Base-by-base conservation (phyloP, 2,888 invertebrate species). In the Drosophila imparisetae region DNA sequence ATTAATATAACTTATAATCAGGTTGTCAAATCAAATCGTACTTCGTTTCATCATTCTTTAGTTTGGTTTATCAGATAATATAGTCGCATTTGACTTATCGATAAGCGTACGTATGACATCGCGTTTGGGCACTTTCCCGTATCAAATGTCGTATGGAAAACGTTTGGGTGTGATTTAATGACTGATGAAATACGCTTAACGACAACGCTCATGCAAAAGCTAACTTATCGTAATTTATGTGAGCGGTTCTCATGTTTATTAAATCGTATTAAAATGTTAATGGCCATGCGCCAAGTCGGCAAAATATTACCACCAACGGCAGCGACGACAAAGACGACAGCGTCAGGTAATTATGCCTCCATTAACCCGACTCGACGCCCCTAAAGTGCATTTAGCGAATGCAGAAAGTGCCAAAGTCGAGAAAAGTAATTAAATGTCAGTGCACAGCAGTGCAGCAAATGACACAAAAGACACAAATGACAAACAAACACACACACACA, bases 211-310 rank as follows among this genome's bases (percentile, higher is more conserved):
- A 86, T 88, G 88, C 86, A 86, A 61, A 60, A 11, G 61, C 45
- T 36, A 66, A 72, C 67, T 74, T 73, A 67, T 71, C 57, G 78
- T 82, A 80, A 89, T 89, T 86, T 88, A 85, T 85, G 78, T 74
- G 70, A 36, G 68, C 52, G 32, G 48, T 69, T 81, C 81, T 83
- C 79, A 78, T 82, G 80, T 83, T 78, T 83, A 82, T 82, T 82
- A 82, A 78, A 77, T 83, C 81, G 86, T 80, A 86, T 86, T 85
- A 83, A 90, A 90, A 90, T 86, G 90, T 88, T 90, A 90, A 86
- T 90, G 78, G 70, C 59, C 72, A 74, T 73, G 84, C 72, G 68
- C 65, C 62, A 66, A 89, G 77, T 72, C 87, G 52, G 66, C 77
- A 58, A 82, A 80, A 72, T 87, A 84, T 84, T 86, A 72, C 72